Evolutionary conservation across 2,113 vertebrate species (phyloP), one percentile per base, ranked within the genome.

Genomic region (Agelaius tricolor): DNA sequence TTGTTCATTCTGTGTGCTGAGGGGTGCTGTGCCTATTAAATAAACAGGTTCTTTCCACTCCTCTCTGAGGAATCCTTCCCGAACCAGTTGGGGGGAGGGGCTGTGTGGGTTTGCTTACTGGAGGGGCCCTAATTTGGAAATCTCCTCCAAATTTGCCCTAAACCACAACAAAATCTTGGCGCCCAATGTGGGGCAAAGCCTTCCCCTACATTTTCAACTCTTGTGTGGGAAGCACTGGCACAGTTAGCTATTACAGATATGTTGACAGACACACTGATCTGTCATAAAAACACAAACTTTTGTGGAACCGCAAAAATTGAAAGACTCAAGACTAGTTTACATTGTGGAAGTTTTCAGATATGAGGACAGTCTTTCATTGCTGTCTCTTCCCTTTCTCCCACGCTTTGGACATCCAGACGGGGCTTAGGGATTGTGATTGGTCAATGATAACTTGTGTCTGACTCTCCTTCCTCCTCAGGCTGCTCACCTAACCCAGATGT

Each of bases 391-490:
- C 24, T 30, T 76, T 15, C 35, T 76, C 17, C 52, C 63, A 6
- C 27, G 63, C 11, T 80, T 39, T 59, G 43, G 44, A 72, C 11
- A 76, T 11, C 11, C 43, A 75, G 33, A 79, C 0, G 0, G 7
- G 10, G 5, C 67, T 21, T 44, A 17, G 8, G 24, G 24, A 52
- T 16, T 52, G 7, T 18, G 44, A 49, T 15, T 4, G 3, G 39
- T 46, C 55, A 31, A 3, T 76, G 65, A n/a, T 2, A 77, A 59
- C 4, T 41, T 46, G 30, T 30, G 22, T 74, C 51, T 52, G 41
- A 51, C 1, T 2, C 21, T 74, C 14, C 14, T 73, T n/a, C n/a
- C 15, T 39, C 10, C 35, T 71, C 69, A 78, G 2, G 1, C 14
- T 73, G 18, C 43, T 81, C 2, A 2, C 28, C 28, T 41, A 57